Conservation (phyloP, 2,888 invertebrate species). For the Coenonympha arcania region DNA sequence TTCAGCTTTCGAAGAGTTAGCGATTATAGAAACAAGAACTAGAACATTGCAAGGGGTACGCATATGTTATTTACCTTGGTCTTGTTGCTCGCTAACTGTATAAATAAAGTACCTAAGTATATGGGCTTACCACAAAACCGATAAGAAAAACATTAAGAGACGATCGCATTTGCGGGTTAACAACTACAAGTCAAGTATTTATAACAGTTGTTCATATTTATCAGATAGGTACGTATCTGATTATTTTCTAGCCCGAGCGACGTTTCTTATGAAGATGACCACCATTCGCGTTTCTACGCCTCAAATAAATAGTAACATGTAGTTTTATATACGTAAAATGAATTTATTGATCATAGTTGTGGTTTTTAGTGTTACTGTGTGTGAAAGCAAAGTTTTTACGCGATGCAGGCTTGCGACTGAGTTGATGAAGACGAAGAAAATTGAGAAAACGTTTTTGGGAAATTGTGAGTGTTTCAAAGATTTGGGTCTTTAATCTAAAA, state of each 20-base stretch:
- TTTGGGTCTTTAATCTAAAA: no score
- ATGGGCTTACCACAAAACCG: neutral
- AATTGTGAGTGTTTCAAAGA: conserved; percentile 49
- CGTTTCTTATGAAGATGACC: neutral
- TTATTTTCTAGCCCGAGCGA: conserved; percentile 9
- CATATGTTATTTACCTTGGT: neutral
- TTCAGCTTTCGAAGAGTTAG: no score
- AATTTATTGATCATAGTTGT: conserved; percentile 16
- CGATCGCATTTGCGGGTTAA: neutral
- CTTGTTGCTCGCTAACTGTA: neutral
- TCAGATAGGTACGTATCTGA: conserved; percentile 7
- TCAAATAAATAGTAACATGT: conserved; percentile 1
- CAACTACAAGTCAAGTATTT: conserved; percentile 8
- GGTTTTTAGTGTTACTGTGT: conserved; percentile 10
- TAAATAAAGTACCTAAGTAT: neutral
- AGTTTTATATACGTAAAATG: conserved; percentile 11
- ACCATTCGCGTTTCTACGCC: neutral
- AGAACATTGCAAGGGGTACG: no score
- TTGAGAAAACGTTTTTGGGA: conserved; percentile 46
- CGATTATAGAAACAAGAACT: no score
- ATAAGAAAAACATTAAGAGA: conserved; percentile 1
- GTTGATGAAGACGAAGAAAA: conserved; percentile 34
- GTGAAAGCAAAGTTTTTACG: conserved; percentile 38
- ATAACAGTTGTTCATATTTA: conserved; percentile 8
- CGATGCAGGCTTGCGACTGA: conserved; percentile 43